Evolutionary conservation across 1,140 invertebrate species (phyloP), one percentile per base, ranked within the genome.

Genomic region (Drosophila lacertosa): DNA sequence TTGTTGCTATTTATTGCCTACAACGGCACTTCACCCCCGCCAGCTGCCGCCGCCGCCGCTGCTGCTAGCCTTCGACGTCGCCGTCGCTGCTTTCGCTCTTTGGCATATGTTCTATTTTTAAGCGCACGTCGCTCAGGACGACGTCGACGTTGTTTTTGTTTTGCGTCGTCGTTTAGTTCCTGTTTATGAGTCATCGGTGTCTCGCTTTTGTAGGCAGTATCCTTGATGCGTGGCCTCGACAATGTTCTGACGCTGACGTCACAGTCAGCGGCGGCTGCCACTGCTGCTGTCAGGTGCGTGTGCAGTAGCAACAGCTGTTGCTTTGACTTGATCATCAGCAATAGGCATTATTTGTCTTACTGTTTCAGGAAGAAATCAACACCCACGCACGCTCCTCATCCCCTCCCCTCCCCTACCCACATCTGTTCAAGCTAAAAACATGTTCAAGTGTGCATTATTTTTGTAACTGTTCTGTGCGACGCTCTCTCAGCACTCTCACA

Each of bases 51-150:
- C 29, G 24, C 18, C 59, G 37, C 16, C 45, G 15, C 35, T 11
- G 40, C 37, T 26, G 44, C 15, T n/a, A n/a, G n/a, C n/a, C n/a
- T n/a, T n/a, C n/a, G n/a, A n/a, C n/a, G n/a, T n/a, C n/a, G n/a
- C n/a, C n/a, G 20, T 45, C 57, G 29, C 48, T 55, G 58, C 60
- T 54, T n/a, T 45, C 64, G 50, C 58, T 63, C 57, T 63, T 77
- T 77, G 82, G 82, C 82, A 88, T 82, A 88, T 88, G 82, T 75
- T 88, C 83, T 88, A 88, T 88, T 88, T 88, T 72, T 88, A 74
- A 63, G 40, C 65, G 66, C 35, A 42, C 42, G 42, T 47, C 57
- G 54, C 33, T 62, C 65, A 70, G 71, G 59, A 64, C 58, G 29
- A 65, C 39, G 67, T 6, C 26, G 59, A 11, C 45, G 45, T 29